These are phyloP conservation scores for Nesidiocoris tenuis DNA, from an alignment of 2,888 invertebrate genomes.

Conservation along the genomic window DNA sequence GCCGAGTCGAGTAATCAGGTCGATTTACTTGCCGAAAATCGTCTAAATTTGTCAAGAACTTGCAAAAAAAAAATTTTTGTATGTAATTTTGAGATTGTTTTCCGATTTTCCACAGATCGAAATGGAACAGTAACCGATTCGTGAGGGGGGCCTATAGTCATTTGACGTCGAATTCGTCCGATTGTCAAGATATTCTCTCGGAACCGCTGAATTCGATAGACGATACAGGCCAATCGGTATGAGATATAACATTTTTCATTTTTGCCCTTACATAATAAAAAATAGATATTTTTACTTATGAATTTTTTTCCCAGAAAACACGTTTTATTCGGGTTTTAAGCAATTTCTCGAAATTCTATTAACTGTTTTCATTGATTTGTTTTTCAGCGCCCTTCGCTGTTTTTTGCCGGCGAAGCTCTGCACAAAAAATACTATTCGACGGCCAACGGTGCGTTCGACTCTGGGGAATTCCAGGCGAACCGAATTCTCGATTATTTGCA, in stretches of 20 bases:
- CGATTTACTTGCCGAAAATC: no score
- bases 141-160: slow-evolving; percentile 63
- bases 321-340: no score
- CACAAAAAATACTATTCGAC: slow-evolving; percentile 64
- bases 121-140: slow-evolving; percentile 61
- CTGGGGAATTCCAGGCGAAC: slow-evolving; percentile 60
- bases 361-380: slow-evolving; percentile 45
- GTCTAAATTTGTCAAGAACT: no score
- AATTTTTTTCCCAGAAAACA: no score
- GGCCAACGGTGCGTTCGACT: slow-evolving; percentile 66
- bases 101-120: slow-evolving; percentile 56
- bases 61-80: no score
- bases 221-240: no score
- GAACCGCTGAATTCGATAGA: no score
- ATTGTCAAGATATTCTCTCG: slow-evolving; percentile 22
- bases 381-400: slow-evolving; percentile 59
- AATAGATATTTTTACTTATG: no score
- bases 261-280: no score
- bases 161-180: slow-evolving; percentile 53
- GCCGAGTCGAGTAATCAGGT: slow-evolving; percentile 9
- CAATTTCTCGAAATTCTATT: not conserved
- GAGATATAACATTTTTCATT: no score
- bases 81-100: no score
- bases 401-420: slow-evolving; percentile 67
- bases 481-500: slow-evolving; percentile 51